Percentiles rank a stretch among this genome's conserved stretches.
Evolutionary conservation across 2,797 vertebrate species (phyloP).

Genomic region (Hypotaenidia okinawae): DNA sequence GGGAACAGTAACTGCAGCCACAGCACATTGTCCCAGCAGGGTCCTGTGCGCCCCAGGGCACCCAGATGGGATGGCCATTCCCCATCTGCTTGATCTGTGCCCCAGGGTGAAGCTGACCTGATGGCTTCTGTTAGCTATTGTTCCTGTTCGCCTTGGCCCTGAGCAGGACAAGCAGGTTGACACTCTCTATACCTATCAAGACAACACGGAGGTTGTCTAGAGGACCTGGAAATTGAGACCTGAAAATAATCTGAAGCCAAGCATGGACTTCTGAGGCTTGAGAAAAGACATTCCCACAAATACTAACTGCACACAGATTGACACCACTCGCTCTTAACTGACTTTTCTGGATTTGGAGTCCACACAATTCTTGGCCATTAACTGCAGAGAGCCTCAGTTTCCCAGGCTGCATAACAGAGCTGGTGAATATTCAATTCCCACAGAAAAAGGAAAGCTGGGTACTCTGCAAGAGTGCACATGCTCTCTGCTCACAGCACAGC

Average conservation of each 20-base stretch:
- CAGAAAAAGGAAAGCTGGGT: not conserved
- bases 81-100: not conserved
- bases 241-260: not conserved
- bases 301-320: not conserved
- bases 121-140: not conserved
- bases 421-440: not conserved
- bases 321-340: not conserved
- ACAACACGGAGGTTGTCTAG: not conserved
- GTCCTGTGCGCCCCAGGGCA: not conserved
- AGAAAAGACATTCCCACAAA: not conserved
- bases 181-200: not conserved
- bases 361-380: not conserved
- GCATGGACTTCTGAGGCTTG: not conserved
- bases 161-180: not conserved
- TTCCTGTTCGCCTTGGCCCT: not conserved
- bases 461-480: not conserved
- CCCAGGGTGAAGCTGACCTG: accelerated
- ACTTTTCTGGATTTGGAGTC: not conserved
- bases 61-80: not conserved
- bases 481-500: not conserved
- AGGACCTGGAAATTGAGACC: not conserved
- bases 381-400: not conserved
- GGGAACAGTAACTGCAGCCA: not conserved
- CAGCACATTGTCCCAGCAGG: accelerated
- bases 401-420: not conserved